A percentile compares a stretch with the other conserved stretches of the same genome.
Evolutionary conservation across 2,797 vertebrate species (phyloP).

Genomic region (Centropyge bicolor): DNA sequence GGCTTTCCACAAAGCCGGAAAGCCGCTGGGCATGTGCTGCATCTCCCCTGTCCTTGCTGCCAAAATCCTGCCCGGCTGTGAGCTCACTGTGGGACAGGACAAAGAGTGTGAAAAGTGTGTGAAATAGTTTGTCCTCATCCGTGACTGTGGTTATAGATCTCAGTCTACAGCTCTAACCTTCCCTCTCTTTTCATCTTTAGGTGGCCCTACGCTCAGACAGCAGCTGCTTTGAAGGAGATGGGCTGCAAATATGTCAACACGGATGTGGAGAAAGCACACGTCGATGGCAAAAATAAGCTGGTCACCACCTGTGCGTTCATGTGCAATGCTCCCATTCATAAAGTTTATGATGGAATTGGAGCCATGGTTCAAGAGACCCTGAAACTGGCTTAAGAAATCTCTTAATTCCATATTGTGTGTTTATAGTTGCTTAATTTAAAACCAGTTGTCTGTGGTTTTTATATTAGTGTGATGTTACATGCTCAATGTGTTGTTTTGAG

Average conservation of each 20-base stretch:
- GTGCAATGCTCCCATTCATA: conserved; percentile 89
- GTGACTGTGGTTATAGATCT: not conserved
- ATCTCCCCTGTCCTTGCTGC: conserved; percentile 92
- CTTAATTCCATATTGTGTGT: not conserved
- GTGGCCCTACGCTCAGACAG: conserved; percentile 88
- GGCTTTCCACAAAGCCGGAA: conserved; percentile 90
- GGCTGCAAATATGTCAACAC: conserved; percentile 90
- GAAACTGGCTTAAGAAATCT: conserved; percentile 80
- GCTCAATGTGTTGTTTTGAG: not conserved
- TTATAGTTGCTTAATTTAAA: not conserved
- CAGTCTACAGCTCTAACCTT: not conserved
- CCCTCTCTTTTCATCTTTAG: conserved; percentile 61
- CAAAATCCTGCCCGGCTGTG: conserved; percentile 90
- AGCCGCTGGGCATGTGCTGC: conserved; percentile 94
- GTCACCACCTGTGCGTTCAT: conserved; percentile 91
- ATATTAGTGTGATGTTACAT: not conserved
- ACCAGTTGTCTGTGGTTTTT: not conserved
- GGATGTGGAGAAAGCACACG: conserved; percentile 84
- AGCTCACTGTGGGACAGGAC: conserved; percentile 94
- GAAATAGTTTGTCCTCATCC: not conserved
- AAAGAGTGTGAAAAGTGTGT: conserved; percentile 85
- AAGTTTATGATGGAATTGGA: conserved; percentile 88
- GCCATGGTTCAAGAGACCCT: conserved; percentile 88
- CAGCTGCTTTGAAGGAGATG: conserved; percentile 81
- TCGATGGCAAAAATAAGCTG: conserved; percentile 89